These are phyloP conservation scores for Chrysodeixis includens DNA, from an alignment of 2,888 invertebrate genomes.

Conservation along the genomic window DNA sequence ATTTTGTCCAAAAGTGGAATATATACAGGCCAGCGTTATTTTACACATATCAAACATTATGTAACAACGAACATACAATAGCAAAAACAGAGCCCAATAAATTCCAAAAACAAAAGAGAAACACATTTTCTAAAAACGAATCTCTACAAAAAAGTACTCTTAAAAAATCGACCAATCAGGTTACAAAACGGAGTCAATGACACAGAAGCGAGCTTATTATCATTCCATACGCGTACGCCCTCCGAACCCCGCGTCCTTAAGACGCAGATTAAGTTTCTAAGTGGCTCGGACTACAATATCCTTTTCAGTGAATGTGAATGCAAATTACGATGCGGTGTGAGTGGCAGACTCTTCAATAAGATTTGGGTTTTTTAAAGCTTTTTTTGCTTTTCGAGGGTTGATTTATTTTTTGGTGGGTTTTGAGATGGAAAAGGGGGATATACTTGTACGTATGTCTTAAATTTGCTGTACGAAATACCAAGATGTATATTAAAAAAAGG, in stretches of 20 bases:
- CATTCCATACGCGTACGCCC: conserved; percentile 47
- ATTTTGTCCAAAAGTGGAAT: too few species aligned
- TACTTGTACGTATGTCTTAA: too few species aligned
- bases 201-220: conserved; percentile 63
- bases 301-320: conserved; percentile 60
- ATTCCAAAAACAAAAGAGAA: conserved; percentile 18
- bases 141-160: conserved; percentile 38
- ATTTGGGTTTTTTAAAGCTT: conserved; percentile 44
- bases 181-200: conserved; percentile 75
- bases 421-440: neutral
- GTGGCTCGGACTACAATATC: conserved; percentile 64
- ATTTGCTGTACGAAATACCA: neutral
- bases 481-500: too few species aligned
- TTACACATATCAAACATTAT: too few species aligned
- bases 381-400: conserved; percentile 19
- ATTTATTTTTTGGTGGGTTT: conserved; percentile 15
- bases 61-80: too few species aligned
- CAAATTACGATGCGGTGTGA: conserved; percentile 58
- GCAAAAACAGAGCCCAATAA: neutral
- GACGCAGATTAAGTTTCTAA: conserved; percentile 68
- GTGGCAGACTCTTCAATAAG: conserved; percentile 43
- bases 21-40: too few species aligned
- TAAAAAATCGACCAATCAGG: conserved; percentile 63
- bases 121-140: conserved; percentile 35
- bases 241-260: conserved; percentile 24